phyloP scores from a whole-genome alignment of 2,113 vertebrate species.

The Accipiter cooperii region DNA sequence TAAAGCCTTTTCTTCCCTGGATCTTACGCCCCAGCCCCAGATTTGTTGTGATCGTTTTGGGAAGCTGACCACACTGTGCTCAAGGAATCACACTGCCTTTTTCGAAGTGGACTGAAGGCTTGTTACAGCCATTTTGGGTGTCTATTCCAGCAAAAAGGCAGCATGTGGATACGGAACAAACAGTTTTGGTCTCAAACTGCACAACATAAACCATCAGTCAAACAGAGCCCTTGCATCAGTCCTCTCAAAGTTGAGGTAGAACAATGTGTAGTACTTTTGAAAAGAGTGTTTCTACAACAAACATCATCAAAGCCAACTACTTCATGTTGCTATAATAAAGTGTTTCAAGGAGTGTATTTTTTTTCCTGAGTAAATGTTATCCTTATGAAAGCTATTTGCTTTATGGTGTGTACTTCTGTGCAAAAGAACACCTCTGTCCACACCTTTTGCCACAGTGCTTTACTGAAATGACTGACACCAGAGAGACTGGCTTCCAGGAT shows the following conservation, averaged over 20 bases:
- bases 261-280: background rate
- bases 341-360: background rate
- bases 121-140: background rate
- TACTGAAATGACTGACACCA: background rate
- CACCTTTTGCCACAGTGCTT: background rate
- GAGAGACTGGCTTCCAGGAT: background rate
- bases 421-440: background rate
- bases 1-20: background rate
- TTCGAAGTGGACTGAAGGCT: background rate
- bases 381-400: background rate
- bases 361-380: background rate
- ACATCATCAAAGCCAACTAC: background rate
- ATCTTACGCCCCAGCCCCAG: background rate
- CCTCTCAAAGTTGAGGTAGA: background rate
- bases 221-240: background rate
- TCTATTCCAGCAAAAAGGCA: background rate
- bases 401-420: background rate
- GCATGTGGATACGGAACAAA: accelerated
- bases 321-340: background rate
- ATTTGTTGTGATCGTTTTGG: background rate
- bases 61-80: background rate
- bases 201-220: background rate
- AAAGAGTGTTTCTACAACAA: background rate
- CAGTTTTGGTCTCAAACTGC: background rate
- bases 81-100: background rate